Conservation (phyloP, 2,113 vertebrate species). For the Xerus inauris region DNA sequence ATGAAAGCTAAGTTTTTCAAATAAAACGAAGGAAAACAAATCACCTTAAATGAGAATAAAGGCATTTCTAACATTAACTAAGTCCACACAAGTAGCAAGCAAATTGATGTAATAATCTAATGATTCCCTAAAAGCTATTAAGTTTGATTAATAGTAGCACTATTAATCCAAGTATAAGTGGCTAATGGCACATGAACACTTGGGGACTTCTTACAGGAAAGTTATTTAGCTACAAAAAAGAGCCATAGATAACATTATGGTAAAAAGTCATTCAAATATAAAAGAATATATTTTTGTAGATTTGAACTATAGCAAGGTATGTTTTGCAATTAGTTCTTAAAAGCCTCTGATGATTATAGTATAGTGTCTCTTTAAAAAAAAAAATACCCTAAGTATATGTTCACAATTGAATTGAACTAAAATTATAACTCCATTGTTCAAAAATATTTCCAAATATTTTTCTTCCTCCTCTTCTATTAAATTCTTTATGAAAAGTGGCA, state of each 20-base stretch:
- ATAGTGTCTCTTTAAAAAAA: conserved; percentile 28
- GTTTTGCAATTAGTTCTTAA: conserved; percentile 54
- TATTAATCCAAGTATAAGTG: background rate
- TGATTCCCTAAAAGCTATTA: conserved; percentile 47
- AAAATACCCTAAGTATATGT: conserved; percentile 24
- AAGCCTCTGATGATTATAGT: conserved; percentile 60
- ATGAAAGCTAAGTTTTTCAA: conserved; percentile 30
- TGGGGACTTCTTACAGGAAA: background rate
- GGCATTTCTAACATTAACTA: conserved; percentile 14
- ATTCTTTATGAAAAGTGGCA: conserved; percentile 23
- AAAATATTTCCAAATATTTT: conserved; percentile 23
- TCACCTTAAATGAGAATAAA: background rate
- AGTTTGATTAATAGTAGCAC: conserved; percentile 14
- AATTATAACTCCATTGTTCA: conserved; percentile 46
- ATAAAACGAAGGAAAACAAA: background rate
- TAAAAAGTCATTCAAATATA: conserved; percentile 21
- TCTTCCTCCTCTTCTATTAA: background rate
- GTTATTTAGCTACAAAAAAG: conserved; percentile 49
- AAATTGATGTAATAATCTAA: conserved; percentile 27
- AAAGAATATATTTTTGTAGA: background rate
- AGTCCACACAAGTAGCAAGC: background rate
- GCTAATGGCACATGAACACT: conserved; percentile 31
- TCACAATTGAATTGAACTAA: conserved; percentile 53
- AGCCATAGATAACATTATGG: background rate
- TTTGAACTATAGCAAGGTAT: conserved; percentile 41